Conservation (phyloP, 1,140 invertebrate genomes). For the Chironomus tepperi region DNA sequence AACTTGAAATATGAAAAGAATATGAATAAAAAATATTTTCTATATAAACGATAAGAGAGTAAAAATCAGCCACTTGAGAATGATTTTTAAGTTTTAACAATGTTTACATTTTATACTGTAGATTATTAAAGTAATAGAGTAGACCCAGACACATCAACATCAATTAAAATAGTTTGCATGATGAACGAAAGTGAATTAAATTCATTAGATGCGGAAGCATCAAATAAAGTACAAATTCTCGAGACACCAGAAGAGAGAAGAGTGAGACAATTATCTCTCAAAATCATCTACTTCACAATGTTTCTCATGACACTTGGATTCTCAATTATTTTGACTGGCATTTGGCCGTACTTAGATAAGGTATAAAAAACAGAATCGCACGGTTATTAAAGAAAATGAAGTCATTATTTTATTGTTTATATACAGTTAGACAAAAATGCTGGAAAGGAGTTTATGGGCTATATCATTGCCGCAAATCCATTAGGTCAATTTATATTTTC, state of each 20-base stretch:
- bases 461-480: conserved; percentile 79
- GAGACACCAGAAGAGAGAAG: conserved; percentile 57
- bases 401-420: conserved; percentile 28
- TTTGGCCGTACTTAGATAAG: conserved; percentile 83
- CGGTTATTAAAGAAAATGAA: background rate
- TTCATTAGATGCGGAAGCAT: conserved; percentile 31
- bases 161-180: background rate
- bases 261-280: conserved; percentile 68
- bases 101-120: background rate
- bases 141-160: no score
- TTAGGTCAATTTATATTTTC: conserved; percentile 82
- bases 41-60: no score
- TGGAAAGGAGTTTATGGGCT: conserved; percentile 76
- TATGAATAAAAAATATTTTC: no score
- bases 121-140: background rate
- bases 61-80: background rate
- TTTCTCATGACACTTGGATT: conserved; percentile 86
- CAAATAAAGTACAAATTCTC: conserved; percentile 35
- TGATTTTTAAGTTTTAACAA: background rate
- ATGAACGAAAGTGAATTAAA: background rate
- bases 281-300: conserved; percentile 86
- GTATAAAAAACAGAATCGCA: conserved; percentile 42
- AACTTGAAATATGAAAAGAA: no score
- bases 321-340: conserved; percentile 79
- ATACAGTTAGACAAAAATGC: conserved; percentile 63